A percentile compares a stretch with the other conserved stretches of the same genome.
phyloP scores from a whole-genome alignment of 1,140 invertebrate species.

The Tachypleus tridentatus region DNA sequence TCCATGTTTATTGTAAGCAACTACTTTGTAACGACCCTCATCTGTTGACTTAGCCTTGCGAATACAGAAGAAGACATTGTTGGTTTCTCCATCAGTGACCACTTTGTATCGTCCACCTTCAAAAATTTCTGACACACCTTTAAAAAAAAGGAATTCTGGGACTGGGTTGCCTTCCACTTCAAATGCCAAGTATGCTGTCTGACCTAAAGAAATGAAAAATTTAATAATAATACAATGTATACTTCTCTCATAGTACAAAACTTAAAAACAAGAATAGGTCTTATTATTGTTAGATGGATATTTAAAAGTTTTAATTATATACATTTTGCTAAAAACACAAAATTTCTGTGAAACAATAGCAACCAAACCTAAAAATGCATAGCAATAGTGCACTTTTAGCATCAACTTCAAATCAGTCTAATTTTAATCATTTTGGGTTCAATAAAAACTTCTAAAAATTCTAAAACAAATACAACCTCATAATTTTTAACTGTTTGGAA shows the following conservation, averaged over 20 bases:
- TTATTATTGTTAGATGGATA: no score
- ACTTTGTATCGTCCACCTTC: slow-evolving; percentile 88
- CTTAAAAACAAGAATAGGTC: background rate
- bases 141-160: slow-evolving; percentile 92
- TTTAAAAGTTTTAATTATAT: no score
- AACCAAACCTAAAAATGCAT: no score
- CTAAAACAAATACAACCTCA: no score
- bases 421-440: no score
- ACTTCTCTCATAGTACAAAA: slow-evolving; percentile 5
- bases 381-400: no score
- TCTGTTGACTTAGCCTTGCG: slow-evolving; percentile 91
- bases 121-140: slow-evolving; percentile 75
- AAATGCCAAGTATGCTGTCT: slow-evolving; percentile 75
- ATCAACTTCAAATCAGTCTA: no score
- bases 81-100: slow-evolving; percentile 74
- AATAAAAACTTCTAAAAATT: no score
- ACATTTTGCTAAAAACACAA: no score
- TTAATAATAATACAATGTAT: background rate
- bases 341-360: no score
- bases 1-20: slow-evolving; percentile 83
- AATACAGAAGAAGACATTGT: slow-evolving; percentile 83
- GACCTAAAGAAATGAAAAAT: slow-evolving; percentile 55
- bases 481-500: no score
- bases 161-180: slow-evolving; percentile 81
- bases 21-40: slow-evolving; percentile 91